Percentiles rank a stretch among this genome's conserved stretches.
Conservation (phyloP, 2,888 invertebrate species). For the Caenorhabditis sp. region DNA sequence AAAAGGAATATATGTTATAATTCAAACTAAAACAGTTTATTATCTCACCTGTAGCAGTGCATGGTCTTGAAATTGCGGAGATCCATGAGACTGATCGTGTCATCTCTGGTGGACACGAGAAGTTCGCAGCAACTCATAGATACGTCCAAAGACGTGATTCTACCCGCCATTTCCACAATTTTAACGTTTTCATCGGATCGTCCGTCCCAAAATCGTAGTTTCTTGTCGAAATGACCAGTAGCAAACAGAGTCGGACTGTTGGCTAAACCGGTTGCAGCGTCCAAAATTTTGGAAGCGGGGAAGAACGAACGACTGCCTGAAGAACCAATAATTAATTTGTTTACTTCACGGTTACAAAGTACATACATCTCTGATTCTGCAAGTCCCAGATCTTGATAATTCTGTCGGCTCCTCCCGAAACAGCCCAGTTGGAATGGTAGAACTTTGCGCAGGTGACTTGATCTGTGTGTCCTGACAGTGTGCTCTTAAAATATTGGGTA, state of each 20-base stretch:
- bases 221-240: constrained; percentile 95
- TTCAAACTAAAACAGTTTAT: neutral
- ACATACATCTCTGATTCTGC: constrained; percentile 90
- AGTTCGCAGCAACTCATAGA: constrained; percentile 88
- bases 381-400: constrained; percentile 99
- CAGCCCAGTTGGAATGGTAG: constrained; percentile 86
- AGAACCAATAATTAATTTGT: no score
- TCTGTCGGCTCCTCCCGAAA: constrained; percentile 97
- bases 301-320: constrained; percentile 73
- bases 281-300: constrained; percentile 77
- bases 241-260: constrained; percentile 42
- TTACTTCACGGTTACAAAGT: neutral
- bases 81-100: constrained; percentile 95
- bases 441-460: constrained; percentile 98
- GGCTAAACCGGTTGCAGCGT: constrained; percentile 85
- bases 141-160: constrained; percentile 64
- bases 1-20: neutral
- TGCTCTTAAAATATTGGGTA: constrained; percentile 84
- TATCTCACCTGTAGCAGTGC: constrained; percentile 88
- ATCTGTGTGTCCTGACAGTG: constrained; percentile 95
- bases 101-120: constrained; percentile 94
- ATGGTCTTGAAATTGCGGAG: constrained; percentile 93
- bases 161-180: constrained; percentile 85
- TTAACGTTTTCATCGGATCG: constrained; percentile 89
- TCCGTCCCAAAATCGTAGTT: constrained; percentile 96